Base-by-base conservation (phyloP, 2,113 vertebrate genomes). In the Caranx ignobilis region DNA sequence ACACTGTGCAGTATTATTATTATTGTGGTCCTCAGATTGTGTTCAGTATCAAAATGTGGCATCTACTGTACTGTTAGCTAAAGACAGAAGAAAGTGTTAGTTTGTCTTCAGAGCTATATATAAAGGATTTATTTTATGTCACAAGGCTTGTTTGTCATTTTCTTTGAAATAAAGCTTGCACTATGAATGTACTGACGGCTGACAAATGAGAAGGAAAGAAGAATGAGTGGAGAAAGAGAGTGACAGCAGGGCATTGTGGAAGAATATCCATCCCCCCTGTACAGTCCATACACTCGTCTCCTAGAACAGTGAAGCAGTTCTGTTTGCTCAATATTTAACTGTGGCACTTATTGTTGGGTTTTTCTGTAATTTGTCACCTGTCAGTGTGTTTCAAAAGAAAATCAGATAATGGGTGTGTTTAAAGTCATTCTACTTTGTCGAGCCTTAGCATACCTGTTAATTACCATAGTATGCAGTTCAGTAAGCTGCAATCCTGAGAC, bases 111-210 rank as follows among this genome's bases (percentile, higher is more conserved):
- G 56, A 68, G 48, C 13, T 84, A 67, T 83, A 19, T 85, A 89
- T 87, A 89, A 93, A 92, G 26, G 55, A 59, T 89, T 89, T 91
- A 88, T 91, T 92, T 91, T 89, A 80, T 56, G 75, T 88, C 65
- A 83, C 16, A 71, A 43, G 11, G 47, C 34, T 48, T 54, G 52
- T 77, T 26, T 72, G 52, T 79, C n/a, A 35, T 37, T 70, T 69
- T 31, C 13, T 81, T 70, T 81, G 7, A 59, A 66, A 34, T 48
- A 13, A 2, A 73, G 3, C 18, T 62, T 35, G 11, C 64, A 41
- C 54, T 32, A 10, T 19, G 48, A 56, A 59, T 61, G 45, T 41
- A 41, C 39, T 10, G 39, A 41, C 8, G 1, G 39, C 8, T 10
- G 39, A 41, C 2, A 41, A 41, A 41, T 41, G 8, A 41, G 9